Evolutionary conservation across 2,888 invertebrate genomes (phyloP).

Genomic region (Drosophila rellima): DNA sequence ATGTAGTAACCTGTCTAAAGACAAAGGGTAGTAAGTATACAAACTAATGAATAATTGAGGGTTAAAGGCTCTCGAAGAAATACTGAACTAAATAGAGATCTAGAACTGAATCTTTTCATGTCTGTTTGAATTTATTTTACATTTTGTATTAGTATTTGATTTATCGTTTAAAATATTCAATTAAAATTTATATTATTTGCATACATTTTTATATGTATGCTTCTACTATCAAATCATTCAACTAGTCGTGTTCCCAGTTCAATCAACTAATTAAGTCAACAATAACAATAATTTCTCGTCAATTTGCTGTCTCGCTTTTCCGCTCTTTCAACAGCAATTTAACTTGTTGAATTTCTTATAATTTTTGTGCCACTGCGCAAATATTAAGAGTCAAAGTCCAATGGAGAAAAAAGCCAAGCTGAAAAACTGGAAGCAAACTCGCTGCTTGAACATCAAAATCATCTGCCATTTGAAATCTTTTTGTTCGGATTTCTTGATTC

Average conservation of each 20-base stretch:
- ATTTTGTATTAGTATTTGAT: neutral
- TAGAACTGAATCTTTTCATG: neutral
- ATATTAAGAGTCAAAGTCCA: conserved; percentile 6
- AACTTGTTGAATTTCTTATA: neutral
- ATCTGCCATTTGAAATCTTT: neutral
- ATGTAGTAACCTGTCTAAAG: neutral
- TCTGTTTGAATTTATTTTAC: neutral
- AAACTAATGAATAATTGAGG: neutral
- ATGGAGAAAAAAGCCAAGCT: neutral
- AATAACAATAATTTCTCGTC: neutral
- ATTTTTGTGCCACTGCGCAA: conserved; percentile 4
- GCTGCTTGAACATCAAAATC: neutral
- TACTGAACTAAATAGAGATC: neutral
- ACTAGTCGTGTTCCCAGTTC: neutral
- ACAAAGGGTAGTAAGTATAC: neutral
- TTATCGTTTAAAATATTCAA: neutral
- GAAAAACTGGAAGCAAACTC: neutral
- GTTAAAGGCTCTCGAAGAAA: neutral
- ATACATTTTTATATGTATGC: neutral
- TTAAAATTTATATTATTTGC: neutral
- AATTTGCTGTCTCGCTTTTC: neutral
- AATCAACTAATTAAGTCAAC: neutral
- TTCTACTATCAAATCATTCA: neutral
- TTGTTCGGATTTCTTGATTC: neutral
- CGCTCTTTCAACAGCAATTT: neutral